Percentiles rank a stretch among this genome's conserved stretches.
phyloP scores from a whole-genome alignment of 37 sponge, comb jelly and placozoan genomes.

The Oscarella lobularis region DNA sequence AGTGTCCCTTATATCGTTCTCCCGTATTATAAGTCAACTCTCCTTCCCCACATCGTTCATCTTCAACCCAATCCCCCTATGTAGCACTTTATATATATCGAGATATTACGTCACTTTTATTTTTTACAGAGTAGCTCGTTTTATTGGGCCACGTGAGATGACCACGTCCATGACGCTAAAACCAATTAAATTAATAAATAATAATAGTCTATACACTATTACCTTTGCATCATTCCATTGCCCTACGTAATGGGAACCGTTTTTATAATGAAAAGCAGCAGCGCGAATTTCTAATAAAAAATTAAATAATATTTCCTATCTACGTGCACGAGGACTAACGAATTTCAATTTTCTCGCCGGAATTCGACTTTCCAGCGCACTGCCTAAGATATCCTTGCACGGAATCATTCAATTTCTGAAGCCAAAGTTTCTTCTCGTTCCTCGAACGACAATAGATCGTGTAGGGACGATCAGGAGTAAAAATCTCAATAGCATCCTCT shows the following conservation, averaged over 20 bases:
- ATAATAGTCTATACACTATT: not conserved
- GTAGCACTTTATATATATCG: not conserved
- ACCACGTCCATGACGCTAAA: constrained; percentile 74
- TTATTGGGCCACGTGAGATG: constrained; percentile 73
- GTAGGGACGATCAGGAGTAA: constrained; percentile 81
- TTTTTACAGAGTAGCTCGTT: constrained; percentile 53
- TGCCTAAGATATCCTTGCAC: constrained; percentile 18
- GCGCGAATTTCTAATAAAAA: not conserved
- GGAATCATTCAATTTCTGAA: constrained; percentile 50
- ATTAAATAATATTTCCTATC: not conserved
- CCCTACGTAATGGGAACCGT: not conserved
- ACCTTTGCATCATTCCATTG: not conserved
- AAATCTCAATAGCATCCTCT: constrained; percentile 72
- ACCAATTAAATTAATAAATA: constrained; percentile 1
- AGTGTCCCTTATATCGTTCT: constrained; percentile 63
- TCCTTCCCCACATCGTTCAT: constrained; percentile 79
- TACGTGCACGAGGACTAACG: constrained; percentile 7
- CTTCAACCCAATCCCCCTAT: constrained; percentile 89
- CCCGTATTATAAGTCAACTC: constrained; percentile 81
- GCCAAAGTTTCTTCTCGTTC: constrained; percentile 84
- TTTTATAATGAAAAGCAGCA: not conserved
- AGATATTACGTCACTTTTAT: not conserved
- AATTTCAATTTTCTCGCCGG: not conserved
- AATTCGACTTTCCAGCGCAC: not conserved
- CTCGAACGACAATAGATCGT: constrained; percentile 61